Evolutionary conservation across 2,888 invertebrate species (phyloP), one percentile per base, ranked within the genome.

Genomic region (Brachycybe producta): DNA sequence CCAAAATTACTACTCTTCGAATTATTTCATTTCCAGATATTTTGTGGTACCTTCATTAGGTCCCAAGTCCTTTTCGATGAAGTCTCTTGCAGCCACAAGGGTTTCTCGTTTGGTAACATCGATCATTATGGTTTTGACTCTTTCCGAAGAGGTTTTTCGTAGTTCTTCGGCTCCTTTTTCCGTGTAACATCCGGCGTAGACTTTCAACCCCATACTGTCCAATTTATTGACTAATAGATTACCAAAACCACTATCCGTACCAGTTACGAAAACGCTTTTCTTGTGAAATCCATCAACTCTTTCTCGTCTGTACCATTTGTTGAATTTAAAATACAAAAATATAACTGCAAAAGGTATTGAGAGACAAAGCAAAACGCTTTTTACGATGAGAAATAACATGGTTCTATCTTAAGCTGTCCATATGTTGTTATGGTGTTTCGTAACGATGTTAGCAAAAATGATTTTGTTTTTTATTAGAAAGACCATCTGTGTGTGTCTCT

Each of bases 11-110:
- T n/a, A n/a, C n/a, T n/a, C n/a, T n/a, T n/a, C n/a, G n/a, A n/a
- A n/a, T n/a, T n/a, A n/a, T n/a, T n/a, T n/a, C n/a, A n/a, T n/a
- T n/a, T n/a, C n/a, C n/a, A n/a, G n/a, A n/a, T n/a, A n/a, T n/a
- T n/a, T n/a, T n/a, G n/a, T n/a, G n/a, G n/a, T 26, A 42, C 42
- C 42, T 42, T 42, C 24, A 15, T 42, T 42, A 17, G 26, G 26
- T 27, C 27, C 17, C 23, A 42, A 27, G 26, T 42, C 13, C 19
- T 26, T 8, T 42, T 42, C 23, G 23, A 42, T 27, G 24, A 42
- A 24, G 11, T 42, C 42, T 24, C 26, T 42, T 11, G 42, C 42
- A 2, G 2, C 11, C 8, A 42, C 27, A 3, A 42, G 24, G 15
- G 23, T 42, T 1, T 42, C 42, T 42, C 42, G 24, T 24, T n/a